Conservation (phyloP, 1,140 invertebrate species). For the Cydia splendana region DNA sequence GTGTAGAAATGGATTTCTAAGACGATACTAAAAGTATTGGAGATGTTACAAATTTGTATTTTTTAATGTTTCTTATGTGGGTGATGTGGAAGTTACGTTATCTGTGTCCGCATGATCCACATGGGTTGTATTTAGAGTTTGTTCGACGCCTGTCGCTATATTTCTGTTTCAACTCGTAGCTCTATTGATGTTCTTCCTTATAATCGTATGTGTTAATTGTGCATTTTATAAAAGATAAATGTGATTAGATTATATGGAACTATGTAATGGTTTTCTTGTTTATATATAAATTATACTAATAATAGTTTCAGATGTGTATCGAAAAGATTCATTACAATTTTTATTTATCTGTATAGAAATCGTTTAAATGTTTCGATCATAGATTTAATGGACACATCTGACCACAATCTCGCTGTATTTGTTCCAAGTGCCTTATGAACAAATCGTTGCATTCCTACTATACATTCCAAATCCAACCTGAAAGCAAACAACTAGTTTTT, state of each 20-base stretch:
- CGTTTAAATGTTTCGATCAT: conserved; percentile 45
- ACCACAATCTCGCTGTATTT: conserved; percentile 69
- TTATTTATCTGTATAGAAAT: conserved; percentile 38
- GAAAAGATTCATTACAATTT: conserved; percentile 36
- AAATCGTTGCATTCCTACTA: conserved; percentile 73
- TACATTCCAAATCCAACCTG: conserved; percentile 51
- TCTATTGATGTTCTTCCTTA: conserved; percentile 47
- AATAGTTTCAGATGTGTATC: conserved; percentile 38
- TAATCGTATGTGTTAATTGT: conserved; percentile 55
- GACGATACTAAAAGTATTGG: conserved; percentile 74
- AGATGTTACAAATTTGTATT: conserved; percentile 79
- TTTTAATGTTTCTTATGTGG: conserved; percentile 42
- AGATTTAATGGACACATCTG: conserved; percentile 39
- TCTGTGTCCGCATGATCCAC: conserved; percentile 14
- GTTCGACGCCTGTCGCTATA: conserved; percentile 36
- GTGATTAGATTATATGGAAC: conserved; percentile 66
- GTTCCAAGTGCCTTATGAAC: conserved; percentile 79
- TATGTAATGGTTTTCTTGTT: conserved; percentile 67
- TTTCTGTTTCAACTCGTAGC: conserved; percentile 40
- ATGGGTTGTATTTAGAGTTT: conserved; percentile 2
- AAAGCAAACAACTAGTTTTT: background rate
- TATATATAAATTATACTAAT: conserved; percentile 47
- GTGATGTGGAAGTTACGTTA: conserved; percentile 38
- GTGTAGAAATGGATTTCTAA: conserved; percentile 73
- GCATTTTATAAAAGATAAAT: conserved; percentile 59